Conservation (phyloP, 2,113 vertebrate species). For the Phasianus colchicus region DNA sequence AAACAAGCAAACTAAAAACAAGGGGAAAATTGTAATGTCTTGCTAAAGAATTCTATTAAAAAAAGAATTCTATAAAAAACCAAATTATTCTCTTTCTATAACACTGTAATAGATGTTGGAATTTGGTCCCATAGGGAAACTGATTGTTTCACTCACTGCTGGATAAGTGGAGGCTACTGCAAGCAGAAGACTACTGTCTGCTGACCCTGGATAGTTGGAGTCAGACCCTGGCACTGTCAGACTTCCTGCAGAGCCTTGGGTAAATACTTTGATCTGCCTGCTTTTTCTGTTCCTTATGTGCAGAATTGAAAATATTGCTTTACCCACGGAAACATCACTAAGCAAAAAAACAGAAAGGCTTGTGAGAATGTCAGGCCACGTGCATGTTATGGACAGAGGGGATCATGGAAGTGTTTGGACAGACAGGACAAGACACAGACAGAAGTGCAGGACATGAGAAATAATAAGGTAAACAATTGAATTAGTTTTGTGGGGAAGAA, state of each 20-base stretch:
- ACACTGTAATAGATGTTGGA: not conserved
- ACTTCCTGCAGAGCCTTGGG: not conserved
- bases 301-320: not conserved
- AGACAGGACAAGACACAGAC: not conserved
- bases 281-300: not conserved
- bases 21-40: not conserved
- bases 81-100: not conserved
- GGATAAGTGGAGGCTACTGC: not conserved
- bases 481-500: not conserved
- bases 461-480: not conserved
- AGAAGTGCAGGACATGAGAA: not conserved
- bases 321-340: not conserved
- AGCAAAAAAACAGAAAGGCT: not conserved
- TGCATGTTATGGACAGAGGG: not conserved
- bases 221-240: not conserved
- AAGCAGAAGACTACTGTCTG: not conserved
- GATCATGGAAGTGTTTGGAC: not conserved
- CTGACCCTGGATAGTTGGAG: not conserved
- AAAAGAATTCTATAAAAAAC: not conserved
- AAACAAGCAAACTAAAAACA: not conserved
- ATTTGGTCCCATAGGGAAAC: not conserved
- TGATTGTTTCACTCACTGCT: fast-evolving
- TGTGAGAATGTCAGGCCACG: not conserved
- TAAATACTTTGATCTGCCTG: not conserved
- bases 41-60: not conserved